Evolutionary conservation across 2,888 invertebrate species (phyloP), one percentile per base, ranked within the genome.

Genomic region (Alloscopus bannaensis): DNA sequence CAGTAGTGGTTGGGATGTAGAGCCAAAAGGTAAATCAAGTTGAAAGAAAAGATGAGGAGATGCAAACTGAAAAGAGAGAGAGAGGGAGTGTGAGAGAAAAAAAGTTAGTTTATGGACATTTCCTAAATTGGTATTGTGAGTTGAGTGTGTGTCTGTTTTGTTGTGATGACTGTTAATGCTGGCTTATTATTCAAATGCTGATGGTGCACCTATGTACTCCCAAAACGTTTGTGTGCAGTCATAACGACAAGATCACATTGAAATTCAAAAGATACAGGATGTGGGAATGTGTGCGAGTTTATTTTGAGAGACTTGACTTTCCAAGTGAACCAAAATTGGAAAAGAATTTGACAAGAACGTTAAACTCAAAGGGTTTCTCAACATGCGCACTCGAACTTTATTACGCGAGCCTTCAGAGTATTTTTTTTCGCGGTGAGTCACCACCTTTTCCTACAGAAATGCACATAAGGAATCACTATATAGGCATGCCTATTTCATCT

Each of bases 81-180:
- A 50, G 50, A 50, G 18, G 22, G 50, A 2, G 16, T 8, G 36
- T 45, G 64, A 40, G 24, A 42, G 45, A 16, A 59, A 57, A 57
- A 57, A 64, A 22, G 24, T 3, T 52, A 18, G 40, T 66, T 66
- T 50, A 66, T 66, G 66, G 66, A 66, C 66, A 52, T 50, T 66
- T 26, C 66, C 66, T 50, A 66, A 66, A 66, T 66, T 66, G 66
- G 66, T 50, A 18, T 11, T 50, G 22, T 11, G n/a, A n/a, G 42
- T 42, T n/a, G n/a, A n/a, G n/a, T n/a, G n/a, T n/a, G n/a, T n/a
- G n/a, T n/a, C n/a, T n/a, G n/a, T n/a, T n/a, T n/a, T n/a, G n/a
- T n/a, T n/a, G n/a, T n/a, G n/a, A n/a, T n/a, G n/a, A n/a, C n/a
- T n/a, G n/a, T n/a, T n/a, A n/a, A n/a, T n/a, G n/a, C n/a, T n/a